Conservation (phyloP, 2,113 vertebrate genomes). For the Gorsachius goisagi region DNA sequence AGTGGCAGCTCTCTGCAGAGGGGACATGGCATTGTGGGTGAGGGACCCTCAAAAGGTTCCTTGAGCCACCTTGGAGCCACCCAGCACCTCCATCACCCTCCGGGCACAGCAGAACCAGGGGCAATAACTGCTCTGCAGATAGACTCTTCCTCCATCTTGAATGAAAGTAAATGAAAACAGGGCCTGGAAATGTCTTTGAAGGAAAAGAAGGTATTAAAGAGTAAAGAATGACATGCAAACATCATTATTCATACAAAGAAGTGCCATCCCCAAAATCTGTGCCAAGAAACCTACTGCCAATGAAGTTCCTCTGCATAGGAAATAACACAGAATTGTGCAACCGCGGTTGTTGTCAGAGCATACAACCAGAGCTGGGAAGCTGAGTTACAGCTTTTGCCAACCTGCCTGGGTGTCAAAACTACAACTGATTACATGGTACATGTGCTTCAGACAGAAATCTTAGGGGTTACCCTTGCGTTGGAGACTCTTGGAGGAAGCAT, state of each 20-base stretch:
- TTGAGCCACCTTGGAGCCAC: background rate
- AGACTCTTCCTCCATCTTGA: background rate
- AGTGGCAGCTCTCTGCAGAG: background rate
- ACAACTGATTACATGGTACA: background rate
- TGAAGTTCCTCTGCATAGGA: background rate
- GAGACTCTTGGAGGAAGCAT: background rate
- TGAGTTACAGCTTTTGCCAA: background rate
- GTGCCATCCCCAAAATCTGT: background rate
- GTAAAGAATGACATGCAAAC: background rate
- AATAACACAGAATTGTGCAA: constrained; percentile 14
- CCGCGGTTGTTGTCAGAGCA: background rate
- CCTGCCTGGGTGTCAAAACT: background rate
- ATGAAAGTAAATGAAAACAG: background rate
- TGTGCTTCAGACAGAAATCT: background rate
- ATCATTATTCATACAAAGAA: background rate
- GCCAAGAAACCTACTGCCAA: constrained; percentile 1
- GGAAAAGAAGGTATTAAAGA: background rate
- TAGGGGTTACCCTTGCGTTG: background rate
- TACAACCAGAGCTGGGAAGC: background rate
- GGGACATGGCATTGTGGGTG: fast-evolving
- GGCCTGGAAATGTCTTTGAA: background rate
- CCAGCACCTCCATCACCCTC: background rate
- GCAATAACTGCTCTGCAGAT: background rate
- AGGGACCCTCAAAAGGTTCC: background rate
- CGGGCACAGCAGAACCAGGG: background rate